Evolutionary conservation across 2,888 invertebrate genomes (phyloP).

Genomic region (Leucoptera coffeella): DNA sequence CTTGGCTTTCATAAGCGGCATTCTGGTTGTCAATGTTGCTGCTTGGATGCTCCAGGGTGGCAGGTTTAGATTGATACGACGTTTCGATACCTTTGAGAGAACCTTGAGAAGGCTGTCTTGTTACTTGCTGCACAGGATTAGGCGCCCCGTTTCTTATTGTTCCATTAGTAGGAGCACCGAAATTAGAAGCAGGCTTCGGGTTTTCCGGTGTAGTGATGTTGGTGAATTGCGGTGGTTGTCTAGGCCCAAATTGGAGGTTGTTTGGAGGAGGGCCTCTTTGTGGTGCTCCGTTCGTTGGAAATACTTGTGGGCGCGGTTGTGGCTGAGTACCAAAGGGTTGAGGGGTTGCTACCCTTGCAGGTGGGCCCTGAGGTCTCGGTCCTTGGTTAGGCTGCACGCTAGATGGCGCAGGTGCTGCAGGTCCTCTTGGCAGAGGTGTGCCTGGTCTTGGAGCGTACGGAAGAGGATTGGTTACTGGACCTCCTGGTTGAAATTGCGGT

Average conservation of each 20-base stretch:
- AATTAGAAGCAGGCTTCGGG: slow-evolving; percentile 11
- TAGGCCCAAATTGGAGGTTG: slow-evolving; percentile 41
- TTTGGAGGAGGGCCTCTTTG: slow-evolving; percentile 41
- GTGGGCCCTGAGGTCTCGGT: slow-evolving; percentile 16
- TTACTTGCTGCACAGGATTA: slow-evolving; percentile 12
- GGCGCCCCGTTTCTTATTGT: slow-evolving; percentile 17
- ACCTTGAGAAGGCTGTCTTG: slow-evolving; percentile 38
- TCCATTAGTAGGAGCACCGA: slow-evolving; percentile 19
- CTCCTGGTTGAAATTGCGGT: slow-evolving; percentile 41
- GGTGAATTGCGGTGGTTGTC: slow-evolving; percentile 26
- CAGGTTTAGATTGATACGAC: slow-evolving; percentile 19
- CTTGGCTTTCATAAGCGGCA: slow-evolving; percentile 26
- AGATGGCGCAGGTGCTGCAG: slow-evolving; percentile 17
- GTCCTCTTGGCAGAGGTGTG: slow-evolving; percentile 19
- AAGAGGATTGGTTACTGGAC: slow-evolving; percentile 24
- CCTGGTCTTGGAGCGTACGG: slow-evolving; percentile 27
- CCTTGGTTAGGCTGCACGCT: slow-evolving; percentile 17
- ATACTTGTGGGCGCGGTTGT: slow-evolving; percentile 22
- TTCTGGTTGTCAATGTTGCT: slow-evolving; percentile 21
- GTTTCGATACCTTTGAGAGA: slow-evolving; percentile 27
- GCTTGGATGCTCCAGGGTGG: slow-evolving; percentile 40
- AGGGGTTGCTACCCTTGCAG: slow-evolving; percentile 25
- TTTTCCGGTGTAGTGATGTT: slow-evolving; percentile 29
- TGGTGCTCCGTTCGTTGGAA: slow-evolving; percentile 20
- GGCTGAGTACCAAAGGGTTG: slow-evolving; percentile 28